Conservation (phyloP, 2,888 invertebrate genomes). For the Craniophora ligustri region DNA sequence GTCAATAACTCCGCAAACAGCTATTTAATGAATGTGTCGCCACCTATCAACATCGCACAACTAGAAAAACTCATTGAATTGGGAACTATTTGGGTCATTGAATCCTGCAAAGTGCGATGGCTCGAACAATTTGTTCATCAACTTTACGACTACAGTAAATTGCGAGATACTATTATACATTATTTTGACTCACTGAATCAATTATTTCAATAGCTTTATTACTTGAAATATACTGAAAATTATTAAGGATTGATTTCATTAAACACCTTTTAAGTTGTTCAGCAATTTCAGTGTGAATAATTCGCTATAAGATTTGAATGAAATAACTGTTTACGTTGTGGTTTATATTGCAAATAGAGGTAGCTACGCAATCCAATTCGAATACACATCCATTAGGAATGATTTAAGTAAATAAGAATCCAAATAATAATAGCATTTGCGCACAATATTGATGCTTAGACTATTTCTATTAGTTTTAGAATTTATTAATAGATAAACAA, state of each 20-base stretch:
- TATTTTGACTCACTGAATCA: slow-evolving; percentile 22
- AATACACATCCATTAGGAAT: slow-evolving; percentile 17
- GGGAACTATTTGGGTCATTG: slow-evolving; percentile 72
- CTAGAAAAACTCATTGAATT: slow-evolving; percentile 68
- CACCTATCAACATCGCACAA: slow-evolving; percentile 54
- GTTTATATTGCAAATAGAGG: slow-evolving; percentile 21
- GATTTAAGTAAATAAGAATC: slow-evolving; percentile 21
- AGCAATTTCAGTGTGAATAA: slow-evolving; percentile 4
- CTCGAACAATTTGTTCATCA: slow-evolving; percentile 34
- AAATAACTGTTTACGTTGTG: slow-evolving; percentile 12
- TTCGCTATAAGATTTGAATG: slow-evolving; percentile 8
- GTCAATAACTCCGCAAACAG: slow-evolving; percentile 72
- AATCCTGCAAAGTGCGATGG: slow-evolving; percentile 48
- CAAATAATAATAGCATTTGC: slow-evolving; percentile 1
- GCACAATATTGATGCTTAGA: neutral
- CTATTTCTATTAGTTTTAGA: neutral
- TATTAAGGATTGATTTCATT: slow-evolving; percentile 29
- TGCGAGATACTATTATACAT: slow-evolving; percentile 8
- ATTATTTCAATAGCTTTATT: slow-evolving; percentile 32
- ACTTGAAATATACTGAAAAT: slow-evolving; percentile 27
- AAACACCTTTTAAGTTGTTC: slow-evolving; percentile 9
- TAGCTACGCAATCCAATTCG: slow-evolving; percentile 18
- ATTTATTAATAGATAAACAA: neutral
- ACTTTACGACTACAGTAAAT: slow-evolving; percentile 27
- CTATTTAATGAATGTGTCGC: slow-evolving; percentile 63